Evolutionary conservation across 2,113 vertebrate genomes (phyloP), one percentile per base, ranked within the genome.

Genomic region (Acanthochromis polyacanthus): DNA sequence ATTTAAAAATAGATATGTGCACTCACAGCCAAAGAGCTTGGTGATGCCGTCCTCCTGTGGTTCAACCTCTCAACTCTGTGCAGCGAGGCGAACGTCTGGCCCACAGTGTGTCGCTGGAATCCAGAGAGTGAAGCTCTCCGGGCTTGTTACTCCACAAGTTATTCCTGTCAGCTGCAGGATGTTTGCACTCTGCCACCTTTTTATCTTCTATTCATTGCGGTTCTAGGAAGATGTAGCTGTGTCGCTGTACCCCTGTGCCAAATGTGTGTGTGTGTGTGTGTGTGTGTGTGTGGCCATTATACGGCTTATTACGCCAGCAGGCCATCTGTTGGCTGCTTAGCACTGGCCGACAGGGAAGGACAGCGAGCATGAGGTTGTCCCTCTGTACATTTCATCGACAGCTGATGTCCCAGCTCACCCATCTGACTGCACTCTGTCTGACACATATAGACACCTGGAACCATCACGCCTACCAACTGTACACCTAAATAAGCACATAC

Each of bases 271-370:
- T 43, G 73, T 40, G 78, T 30, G 80, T 43, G 73, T 40, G 78
- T 58, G 80, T 71, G 78, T 60, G 53, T 30, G 80, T 43, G 73
- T 40, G 78, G 70, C 69, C 60, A 59, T 88, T 80, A 71, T 30
- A 46, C 53, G 70, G 83, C 82, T 86, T 66, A 77, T 90, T 89
- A 84, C 83, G 81, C 80, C 81, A 90, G 72, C 80, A 25, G 72
- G 60, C 88, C 92, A 92, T 91, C 93, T 94, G 92, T 78, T 87
- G 79, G 72, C 81, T 88, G 89, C 84, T 86, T 84, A 76, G 81
- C 57, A 66, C 60, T 65, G 78, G 70, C 73, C 48, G 48, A 64
- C 82, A 68, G 80, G 78, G 78, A 78, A 67, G 55, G 77, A 90
- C 81, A 50, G 74, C 17, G 56, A 78, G 72, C 78, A 14, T 23